Conservation (phyloP, 2,888 invertebrate species). For the Dicycla oo region DNA sequence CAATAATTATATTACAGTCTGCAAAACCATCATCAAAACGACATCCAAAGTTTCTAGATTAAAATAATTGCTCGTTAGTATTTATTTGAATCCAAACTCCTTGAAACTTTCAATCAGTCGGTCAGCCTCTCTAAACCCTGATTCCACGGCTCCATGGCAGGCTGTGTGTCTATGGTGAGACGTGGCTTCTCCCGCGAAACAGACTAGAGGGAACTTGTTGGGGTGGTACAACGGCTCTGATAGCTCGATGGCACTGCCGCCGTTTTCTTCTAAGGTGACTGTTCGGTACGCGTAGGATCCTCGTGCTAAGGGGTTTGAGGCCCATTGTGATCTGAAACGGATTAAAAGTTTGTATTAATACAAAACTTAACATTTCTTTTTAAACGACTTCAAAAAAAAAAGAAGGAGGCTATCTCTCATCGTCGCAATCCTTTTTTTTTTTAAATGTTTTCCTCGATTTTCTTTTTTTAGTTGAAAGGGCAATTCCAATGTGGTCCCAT, state of each 20-base stretch:
- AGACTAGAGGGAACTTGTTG: slow-evolving; percentile 85
- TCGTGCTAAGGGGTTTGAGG: slow-evolving; percentile 89
- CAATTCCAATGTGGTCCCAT: too few relatives aligned
- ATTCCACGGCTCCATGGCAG: slow-evolving; percentile 93
- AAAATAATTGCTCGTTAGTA: too few relatives aligned
- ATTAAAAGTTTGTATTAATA: not conserved
- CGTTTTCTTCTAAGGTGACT: slow-evolving; percentile 88
- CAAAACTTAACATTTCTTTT: too few relatives aligned
- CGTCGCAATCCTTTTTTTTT: too few relatives aligned
- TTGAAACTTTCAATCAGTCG: slow-evolving; percentile 85
- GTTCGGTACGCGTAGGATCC: slow-evolving; percentile 93
- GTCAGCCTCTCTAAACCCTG: slow-evolving; percentile 93
- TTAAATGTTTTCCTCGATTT: too few relatives aligned
- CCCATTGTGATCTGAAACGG: slow-evolving; percentile 91
- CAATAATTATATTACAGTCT: not conserved
- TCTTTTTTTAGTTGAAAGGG: too few relatives aligned
- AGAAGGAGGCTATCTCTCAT: too few relatives aligned
- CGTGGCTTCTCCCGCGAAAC: slow-evolving; percentile 93
- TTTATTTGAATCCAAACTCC: slow-evolving; percentile 46
- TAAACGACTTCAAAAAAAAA: too few relatives aligned
- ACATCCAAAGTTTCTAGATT: not conserved
- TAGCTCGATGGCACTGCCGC: slow-evolving; percentile 89
- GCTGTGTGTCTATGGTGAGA: slow-evolving; percentile 91
- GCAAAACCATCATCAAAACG: not conserved
- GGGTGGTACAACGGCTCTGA: slow-evolving; percentile 88